Conservation (phyloP, 2,888 invertebrate species). For the Magallana nippona region DNA sequence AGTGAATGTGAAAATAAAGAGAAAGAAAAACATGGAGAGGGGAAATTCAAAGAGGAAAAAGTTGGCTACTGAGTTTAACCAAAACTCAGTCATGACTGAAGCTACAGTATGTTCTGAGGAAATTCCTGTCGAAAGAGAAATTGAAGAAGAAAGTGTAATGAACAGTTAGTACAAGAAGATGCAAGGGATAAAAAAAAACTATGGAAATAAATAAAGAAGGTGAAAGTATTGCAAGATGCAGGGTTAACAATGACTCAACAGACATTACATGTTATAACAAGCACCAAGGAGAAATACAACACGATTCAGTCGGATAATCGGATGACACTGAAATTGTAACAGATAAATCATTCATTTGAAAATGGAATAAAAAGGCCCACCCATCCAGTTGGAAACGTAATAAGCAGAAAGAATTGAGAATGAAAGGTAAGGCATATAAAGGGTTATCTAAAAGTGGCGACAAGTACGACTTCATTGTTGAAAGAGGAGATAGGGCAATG, state of each 20-base stretch:
- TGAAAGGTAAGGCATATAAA: slow-evolving; percentile 22
- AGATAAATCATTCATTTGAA: neutral
- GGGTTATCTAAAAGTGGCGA: neutral
- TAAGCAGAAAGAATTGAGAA: slow-evolving; percentile 12
- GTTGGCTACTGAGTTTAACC: slow-evolving; percentile 12
- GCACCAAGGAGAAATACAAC: neutral
- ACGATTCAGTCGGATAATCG: neutral
- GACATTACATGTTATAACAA: neutral
- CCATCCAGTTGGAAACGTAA: neutral
- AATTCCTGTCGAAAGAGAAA: slow-evolving; percentile 27
- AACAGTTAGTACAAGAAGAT: slow-evolving; percentile 1
- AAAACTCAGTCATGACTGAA: slow-evolving; percentile 16
- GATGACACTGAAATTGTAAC: neutral
- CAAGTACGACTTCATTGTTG: neutral
- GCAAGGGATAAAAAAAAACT: neutral
- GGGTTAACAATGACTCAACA: slow-evolving; percentile 16
- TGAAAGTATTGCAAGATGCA: slow-evolving; percentile 18
- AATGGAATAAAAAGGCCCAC: neutral
- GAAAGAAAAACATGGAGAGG: neutral
- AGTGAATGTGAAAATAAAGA: slow-evolving; percentile 2
- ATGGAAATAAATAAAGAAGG: neutral
- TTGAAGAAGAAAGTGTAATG: slow-evolving; percentile 15
- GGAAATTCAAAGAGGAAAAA: slow-evolving; percentile 18
- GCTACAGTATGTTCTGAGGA: neutral
- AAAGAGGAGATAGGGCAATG: neutral